phyloP scores from a whole-genome alignment of 2,888 invertebrate genomes.

The Clepsis dumicolana region DNA sequence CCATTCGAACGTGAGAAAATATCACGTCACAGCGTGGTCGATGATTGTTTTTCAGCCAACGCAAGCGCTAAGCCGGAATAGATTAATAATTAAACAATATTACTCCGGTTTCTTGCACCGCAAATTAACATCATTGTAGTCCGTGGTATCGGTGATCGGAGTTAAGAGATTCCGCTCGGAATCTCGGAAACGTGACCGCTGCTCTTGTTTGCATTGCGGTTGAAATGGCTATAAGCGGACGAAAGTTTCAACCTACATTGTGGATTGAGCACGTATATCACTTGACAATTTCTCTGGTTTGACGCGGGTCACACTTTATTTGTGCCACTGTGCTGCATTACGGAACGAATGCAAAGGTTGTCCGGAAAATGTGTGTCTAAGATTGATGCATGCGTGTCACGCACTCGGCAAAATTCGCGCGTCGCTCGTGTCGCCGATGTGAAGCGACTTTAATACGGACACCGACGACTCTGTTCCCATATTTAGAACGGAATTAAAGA shows the following conservation, averaged over 20 bases:
- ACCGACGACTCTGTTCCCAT: conserved; percentile 32
- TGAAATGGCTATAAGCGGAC: conserved; percentile 69
- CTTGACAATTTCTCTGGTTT: conserved; percentile 76
- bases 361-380: conserved; percentile 58
- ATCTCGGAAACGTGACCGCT: conserved; percentile 74
- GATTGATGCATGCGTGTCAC: conserved; percentile 63
- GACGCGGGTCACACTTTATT: conserved; percentile 69
- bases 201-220: conserved; percentile 80
- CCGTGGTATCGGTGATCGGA: conserved; percentile 61
- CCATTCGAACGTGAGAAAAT: conserved; percentile 78
- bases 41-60: conserved; percentile 62
- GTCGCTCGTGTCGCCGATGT: conserved; percentile 65
- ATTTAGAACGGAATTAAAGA: conserved; percentile 34
- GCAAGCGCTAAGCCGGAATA: conserved; percentile 61
- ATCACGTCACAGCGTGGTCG: conserved; percentile 51
- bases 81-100: conserved; percentile 63
- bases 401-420: conserved; percentile 68
- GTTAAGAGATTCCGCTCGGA: conserved; percentile 57
- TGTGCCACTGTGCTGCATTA: conserved; percentile 74
- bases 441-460: conserved; percentile 51
- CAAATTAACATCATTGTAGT: conserved; percentile 62
- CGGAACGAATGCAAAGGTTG: conserved; percentile 78
- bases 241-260: conserved; percentile 81
- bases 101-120: conserved; percentile 53
- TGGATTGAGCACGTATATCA: conserved; percentile 71